Base-by-base conservation (phyloP, 2,113 vertebrate species). In the Smithornis capensis region DNA sequence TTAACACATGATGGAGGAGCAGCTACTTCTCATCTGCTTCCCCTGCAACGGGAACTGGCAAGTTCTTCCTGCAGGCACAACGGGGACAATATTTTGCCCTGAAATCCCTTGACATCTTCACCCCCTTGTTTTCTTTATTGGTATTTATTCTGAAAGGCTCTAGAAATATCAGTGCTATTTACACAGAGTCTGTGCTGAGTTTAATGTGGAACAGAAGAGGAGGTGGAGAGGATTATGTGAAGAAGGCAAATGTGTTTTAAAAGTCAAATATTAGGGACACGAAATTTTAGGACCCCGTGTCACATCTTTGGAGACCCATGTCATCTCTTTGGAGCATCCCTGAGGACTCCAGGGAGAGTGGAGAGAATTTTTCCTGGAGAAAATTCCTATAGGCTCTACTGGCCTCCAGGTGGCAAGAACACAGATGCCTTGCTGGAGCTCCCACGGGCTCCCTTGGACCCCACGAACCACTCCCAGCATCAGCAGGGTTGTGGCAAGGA, bases 101-200 rank as follows among this genome's bases (percentile, higher is more conserved):
- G 2, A 88, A 91, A 88, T 90, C 92, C 82, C 68, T 83, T 2
- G 8, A 74, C 50, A 9, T 86, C 74, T 50, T 83, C 75, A 80
- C 90, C 44, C 42, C 9, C 19, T 95, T 87, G 59, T 94, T 96
- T 92, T 94, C 78, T 90, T 92, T 77, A 85, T 92, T 88, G 70
- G 27, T 74, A 42, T 95, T 96, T 96, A 87, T 92, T 96, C 79
- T 83, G 92, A 88, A 90, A 56, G 77, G 76, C 90, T 83, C 52
- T 80, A 67, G 91, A 95, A 95, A 96, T 92, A 80, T 14, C 93
- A 90, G 67, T 74, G 75, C 71, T 86, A 65, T 96, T 95, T 95
- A 78, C 93, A 83, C 92, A 94, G 68, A 27, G 27, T 1, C 2
- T 8, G 16, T 52, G 42, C 37, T 80, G 57, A 52, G 14, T 67